Evolutionary conservation across 2,113 vertebrate species (phyloP).

Genomic region (Heliornis fulica): DNA sequence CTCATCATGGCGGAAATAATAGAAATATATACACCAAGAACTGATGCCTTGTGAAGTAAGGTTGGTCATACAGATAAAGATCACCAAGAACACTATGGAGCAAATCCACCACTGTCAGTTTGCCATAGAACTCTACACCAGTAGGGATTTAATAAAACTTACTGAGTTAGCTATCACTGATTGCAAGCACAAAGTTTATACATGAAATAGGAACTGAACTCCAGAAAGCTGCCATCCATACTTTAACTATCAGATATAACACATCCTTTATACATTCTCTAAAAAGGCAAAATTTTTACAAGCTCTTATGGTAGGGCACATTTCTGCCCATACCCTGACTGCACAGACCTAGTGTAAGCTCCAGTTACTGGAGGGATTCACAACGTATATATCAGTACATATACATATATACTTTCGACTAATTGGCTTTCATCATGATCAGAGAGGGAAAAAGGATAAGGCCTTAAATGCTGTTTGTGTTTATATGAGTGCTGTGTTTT

Average conservation of each 20-base stretch:
- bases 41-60: neutral
- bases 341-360: neutral
- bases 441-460: neutral
- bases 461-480: neutral
- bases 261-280: neutral
- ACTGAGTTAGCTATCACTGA: neutral
- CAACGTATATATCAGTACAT: neutral
- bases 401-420: neutral
- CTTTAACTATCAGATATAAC: neutral
- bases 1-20: neutral
- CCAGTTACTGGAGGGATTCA: neutral
- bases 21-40: neutral
- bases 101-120: neutral
- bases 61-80: neutral
- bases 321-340: neutral
- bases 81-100: neutral
- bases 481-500: neutral
- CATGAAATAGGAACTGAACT: neutral
- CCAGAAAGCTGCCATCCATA: neutral
- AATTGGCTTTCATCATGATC: neutral
- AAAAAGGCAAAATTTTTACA: neutral
- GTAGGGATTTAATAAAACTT: neutral
- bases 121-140: neutral
- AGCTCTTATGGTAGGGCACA: neutral
- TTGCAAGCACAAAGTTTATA: neutral